Conservation (phyloP, 2,113 vertebrate species). For the Aegithalos caudatus region DNA sequence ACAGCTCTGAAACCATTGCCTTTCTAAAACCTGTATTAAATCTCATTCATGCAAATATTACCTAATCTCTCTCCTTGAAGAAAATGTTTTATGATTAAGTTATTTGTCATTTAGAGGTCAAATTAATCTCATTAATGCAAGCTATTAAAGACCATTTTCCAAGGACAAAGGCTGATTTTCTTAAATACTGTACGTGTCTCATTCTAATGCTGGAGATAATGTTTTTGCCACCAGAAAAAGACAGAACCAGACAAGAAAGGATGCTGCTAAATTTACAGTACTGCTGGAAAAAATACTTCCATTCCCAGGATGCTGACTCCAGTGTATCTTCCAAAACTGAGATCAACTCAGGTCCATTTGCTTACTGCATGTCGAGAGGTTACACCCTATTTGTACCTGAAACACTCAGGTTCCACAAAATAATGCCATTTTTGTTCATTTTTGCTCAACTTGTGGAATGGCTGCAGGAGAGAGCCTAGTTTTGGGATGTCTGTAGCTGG, state of each 20-base stretch:
- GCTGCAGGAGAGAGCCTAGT: background rate
- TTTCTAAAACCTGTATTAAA: background rate
- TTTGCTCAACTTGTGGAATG: background rate
- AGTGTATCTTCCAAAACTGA: background rate
- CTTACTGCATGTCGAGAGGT: background rate
- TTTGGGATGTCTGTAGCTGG: background rate
- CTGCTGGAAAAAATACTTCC: background rate
- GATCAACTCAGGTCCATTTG: background rate
- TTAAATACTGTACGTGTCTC: background rate
- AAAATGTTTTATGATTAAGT: slow-evolving; percentile 3
- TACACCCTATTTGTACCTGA: background rate
- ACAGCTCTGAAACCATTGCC: background rate
- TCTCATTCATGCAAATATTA: background rate
- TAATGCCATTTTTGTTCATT: background rate
- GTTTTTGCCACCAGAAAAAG: background rate
- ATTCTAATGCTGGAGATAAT: slow-evolving; percentile 9
- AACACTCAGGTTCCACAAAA: background rate
- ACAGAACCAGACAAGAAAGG: background rate
- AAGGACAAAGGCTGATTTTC: slow-evolving; percentile 58
- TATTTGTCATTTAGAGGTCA: slow-evolving; percentile 60
- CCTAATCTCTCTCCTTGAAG: slow-evolving; percentile 11
- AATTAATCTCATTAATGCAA: slow-evolving; percentile 63
- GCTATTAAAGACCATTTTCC: slow-evolving; percentile 49
- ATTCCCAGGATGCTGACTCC: background rate
- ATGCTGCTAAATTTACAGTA: background rate